phyloP scores from a whole-genome alignment of 2,888 invertebrate genomes.

The Penaeus monodon region DNA sequence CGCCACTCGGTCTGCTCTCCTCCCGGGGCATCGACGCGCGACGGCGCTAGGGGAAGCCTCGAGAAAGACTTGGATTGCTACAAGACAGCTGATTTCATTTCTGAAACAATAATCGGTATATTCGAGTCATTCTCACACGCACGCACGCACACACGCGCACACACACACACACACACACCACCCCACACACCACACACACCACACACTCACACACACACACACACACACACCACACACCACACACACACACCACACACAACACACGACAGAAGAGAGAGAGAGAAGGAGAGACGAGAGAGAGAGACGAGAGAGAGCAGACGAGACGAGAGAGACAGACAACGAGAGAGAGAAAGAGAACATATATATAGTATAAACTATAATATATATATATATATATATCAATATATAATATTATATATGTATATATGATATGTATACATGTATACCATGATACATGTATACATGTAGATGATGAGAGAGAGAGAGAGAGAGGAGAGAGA shows the following conservation, averaged over 20 bases:
- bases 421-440: too few species aligned
- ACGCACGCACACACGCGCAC: neutral
- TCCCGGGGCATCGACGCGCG: too few species aligned
- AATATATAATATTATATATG: too few species aligned
- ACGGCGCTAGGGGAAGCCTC: too few species aligned
- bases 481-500: neutral
- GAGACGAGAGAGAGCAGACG: neutral
- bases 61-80: too few species aligned
- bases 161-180: neutral
- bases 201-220: neutral
- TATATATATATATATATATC: too few species aligned
- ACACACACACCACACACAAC: neutral
- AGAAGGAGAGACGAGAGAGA: neutral
- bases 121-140: neutral
- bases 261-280: neutral
- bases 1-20: neutral
- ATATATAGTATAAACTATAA: too few species aligned
- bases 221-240: neutral
- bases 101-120: too few species aligned
- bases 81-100: too few species aligned
- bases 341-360: neutral
- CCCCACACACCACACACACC: neutral
- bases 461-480: neutral
- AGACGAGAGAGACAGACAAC: neutral
- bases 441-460: too few species aligned